A percentile compares a stretch with the other conserved stretches of the same genome.
These are phyloP conservation scores for Bombus soroeensis DNA, from an alignment of 1,140 invertebrate genomes.

Conservation along the genomic window DNA sequence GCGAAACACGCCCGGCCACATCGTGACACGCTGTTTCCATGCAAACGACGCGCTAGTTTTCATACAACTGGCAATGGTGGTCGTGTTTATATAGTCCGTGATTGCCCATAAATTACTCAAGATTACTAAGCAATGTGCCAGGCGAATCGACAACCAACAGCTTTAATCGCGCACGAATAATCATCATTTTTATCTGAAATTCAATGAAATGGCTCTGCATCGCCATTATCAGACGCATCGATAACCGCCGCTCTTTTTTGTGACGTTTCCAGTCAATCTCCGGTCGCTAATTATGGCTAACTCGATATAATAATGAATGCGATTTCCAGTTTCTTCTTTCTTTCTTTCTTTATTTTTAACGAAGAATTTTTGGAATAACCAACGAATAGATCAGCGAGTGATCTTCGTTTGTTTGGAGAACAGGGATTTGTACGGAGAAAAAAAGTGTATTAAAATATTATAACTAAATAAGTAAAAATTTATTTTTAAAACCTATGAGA, in stretches of 20 bases:
- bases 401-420: neutral
- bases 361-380: neutral
- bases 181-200: conserved; percentile 41
- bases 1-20: conserved; percentile 20
- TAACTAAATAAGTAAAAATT: too few relatives aligned
- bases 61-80: conserved; percentile 2
- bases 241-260: neutral
- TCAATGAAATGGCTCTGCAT: conserved; percentile 1
- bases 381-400: neutral
- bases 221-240: conserved; percentile 13
- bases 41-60: conserved; percentile 29
- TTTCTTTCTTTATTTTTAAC: neutral
- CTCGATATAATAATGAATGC: neutral
- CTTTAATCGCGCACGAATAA: conserved; percentile 37
- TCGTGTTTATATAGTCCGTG: conserved; percentile 25
- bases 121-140: conserved; percentile 39
- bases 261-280: neutral
- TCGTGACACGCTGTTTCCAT: conserved; percentile 24
- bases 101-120: conserved; percentile 55
- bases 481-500: too few relatives aligned
- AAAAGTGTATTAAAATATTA: neutral
- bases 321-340: neutral
- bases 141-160: conserved; percentile 7
- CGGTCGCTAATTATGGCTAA: neutral
- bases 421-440: neutral